Evolutionary conservation across 2,888 invertebrate species (phyloP).

Genomic region (Pyrrhia umbra): DNA sequence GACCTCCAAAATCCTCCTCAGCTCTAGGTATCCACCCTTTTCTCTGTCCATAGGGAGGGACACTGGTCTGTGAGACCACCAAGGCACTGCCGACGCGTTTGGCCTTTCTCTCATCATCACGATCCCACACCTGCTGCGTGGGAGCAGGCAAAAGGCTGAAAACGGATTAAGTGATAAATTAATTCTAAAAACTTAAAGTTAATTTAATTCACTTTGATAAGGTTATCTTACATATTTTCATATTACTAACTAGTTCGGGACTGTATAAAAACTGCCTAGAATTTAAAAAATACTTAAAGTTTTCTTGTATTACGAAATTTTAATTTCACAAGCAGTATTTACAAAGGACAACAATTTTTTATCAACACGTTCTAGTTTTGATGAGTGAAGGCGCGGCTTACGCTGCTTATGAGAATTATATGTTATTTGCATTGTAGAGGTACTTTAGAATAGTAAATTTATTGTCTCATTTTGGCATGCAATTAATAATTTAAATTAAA

Average conservation of each 20-base stretch:
- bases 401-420: not conserved
- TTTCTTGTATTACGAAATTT: conserved; percentile 13
- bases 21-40: conserved; percentile 98
- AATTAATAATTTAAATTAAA: not conserved
- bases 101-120: conserved; percentile 94
- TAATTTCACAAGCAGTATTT: conserved; percentile 22
- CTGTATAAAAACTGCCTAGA: not conserved
- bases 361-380: conserved; percentile 8
- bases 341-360: conserved; percentile 28
- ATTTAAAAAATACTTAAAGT: too few relatives aligned
- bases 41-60: conserved; percentile 98
- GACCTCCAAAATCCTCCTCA: conserved; percentile 92
- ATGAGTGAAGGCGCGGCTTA: not conserved
- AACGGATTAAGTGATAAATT: conserved; percentile 31
- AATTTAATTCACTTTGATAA: conserved; percentile 20
- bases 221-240: conserved; percentile 26
- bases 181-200: not conserved
- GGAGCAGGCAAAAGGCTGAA: conserved; percentile 96
- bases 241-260: not conserved
- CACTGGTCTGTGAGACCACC: conserved; percentile 94
- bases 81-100: conserved; percentile 91
- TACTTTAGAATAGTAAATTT: not conserved
- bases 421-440: not conserved
- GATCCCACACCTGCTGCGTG: conserved; percentile 96
- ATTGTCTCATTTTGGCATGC: not conserved